Conservation (phyloP, 2,888 invertebrate species). For the Trissonchulus latispiculum region DNA sequence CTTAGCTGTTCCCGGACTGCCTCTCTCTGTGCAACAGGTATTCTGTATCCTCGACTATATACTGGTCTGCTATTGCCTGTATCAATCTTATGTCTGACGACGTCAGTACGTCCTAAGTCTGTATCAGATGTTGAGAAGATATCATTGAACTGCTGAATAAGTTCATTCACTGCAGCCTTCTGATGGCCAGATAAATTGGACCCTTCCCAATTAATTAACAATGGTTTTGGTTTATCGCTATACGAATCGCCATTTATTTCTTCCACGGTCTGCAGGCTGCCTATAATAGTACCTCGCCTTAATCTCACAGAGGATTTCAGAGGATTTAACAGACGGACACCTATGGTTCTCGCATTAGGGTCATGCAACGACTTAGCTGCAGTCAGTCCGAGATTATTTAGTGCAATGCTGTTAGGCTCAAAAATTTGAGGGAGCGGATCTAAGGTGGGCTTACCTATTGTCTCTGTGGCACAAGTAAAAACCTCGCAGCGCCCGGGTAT, state of each 20-base stretch:
- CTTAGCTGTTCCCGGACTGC: neutral
- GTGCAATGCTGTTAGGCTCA: neutral
- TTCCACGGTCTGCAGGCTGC: neutral
- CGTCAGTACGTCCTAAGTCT: neutral
- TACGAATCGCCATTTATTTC: neutral
- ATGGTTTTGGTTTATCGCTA: neutral
- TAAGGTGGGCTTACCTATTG: neutral
- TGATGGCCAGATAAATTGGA: neutral
- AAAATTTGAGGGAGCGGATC: neutral
- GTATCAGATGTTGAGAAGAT: neutral
- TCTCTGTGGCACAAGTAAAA: neutral
- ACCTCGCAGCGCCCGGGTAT: neutral
- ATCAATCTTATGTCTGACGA: constrained; percentile 6
- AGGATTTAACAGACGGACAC: neutral
- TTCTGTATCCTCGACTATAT: neutral
- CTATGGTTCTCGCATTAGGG: neutral
- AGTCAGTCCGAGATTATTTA: neutral
- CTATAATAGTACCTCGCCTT: neutral
- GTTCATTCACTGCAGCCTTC: neutral
- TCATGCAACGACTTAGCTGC: neutral
- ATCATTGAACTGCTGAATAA: neutral
- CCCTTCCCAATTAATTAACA: neutral
- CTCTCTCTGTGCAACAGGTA: neutral
- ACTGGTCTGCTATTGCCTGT: neutral
- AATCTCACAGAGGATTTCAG: neutral